phyloP scores from a whole-genome alignment of 2,888 invertebrate genomes.

The Petrolisthes manimaculis region DNA sequence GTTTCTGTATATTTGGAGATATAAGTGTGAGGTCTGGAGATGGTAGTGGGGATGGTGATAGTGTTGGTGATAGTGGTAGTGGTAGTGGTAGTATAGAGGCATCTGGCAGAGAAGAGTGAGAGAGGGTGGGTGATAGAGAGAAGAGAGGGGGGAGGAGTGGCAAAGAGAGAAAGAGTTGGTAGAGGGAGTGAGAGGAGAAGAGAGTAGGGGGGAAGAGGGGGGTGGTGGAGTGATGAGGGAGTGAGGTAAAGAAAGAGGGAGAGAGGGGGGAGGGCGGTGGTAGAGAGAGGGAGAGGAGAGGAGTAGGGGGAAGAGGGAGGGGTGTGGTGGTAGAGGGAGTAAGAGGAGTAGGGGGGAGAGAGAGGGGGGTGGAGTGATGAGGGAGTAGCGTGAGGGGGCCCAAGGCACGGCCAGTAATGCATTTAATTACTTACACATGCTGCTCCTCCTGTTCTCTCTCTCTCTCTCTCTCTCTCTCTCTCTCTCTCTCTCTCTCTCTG shows the following conservation, averaged over 20 bases:
- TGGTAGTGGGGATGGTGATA: background rate
- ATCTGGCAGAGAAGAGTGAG: background rate
- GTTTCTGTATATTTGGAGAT: background rate
- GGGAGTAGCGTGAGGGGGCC: constrained; percentile 26
- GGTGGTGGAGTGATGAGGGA: background rate
- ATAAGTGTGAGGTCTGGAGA: background rate
- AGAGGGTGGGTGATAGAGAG: background rate
- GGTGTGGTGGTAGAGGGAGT: background rate
- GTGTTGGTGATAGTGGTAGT: background rate
- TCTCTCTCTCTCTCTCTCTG: constrained; percentile 20
- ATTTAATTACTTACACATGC: constrained; percentile 48
- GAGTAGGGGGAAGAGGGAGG: background rate
- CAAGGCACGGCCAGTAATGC: constrained; percentile 22
- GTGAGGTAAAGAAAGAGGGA: background rate
- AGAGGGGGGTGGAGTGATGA: too few species aligned
- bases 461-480: background rate
- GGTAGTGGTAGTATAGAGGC: background rate
- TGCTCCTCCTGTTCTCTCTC: background rate
- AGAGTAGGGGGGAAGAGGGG: background rate
- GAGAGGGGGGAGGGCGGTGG: background rate
- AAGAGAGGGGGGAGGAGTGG: background rate
- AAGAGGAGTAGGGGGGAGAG: background rate
- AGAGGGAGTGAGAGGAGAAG: background rate
- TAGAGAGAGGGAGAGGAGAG: background rate
- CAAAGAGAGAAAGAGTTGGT: background rate